These are phyloP conservation scores for Regulus satrapa DNA, from an alignment of 2,113 vertebrate species.

Conservation along the genomic window DNA sequence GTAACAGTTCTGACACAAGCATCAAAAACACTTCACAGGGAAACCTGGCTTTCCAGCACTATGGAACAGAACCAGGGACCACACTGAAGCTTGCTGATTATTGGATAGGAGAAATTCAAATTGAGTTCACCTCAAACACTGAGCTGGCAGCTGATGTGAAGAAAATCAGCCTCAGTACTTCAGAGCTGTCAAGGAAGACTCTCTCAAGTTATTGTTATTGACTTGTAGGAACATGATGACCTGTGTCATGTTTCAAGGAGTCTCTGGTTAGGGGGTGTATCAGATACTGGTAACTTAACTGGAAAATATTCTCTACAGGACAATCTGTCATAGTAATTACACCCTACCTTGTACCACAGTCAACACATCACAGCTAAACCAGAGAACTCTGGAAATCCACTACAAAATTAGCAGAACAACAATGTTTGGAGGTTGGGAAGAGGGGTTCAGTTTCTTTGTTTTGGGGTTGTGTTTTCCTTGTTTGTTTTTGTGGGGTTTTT, in stretches of 20 bases:
- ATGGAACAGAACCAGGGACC: not conserved
- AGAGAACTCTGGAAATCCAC: not conserved
- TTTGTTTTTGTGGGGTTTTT: not conserved
- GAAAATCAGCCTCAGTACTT: not conserved
- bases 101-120: not conserved
- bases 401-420: not conserved
- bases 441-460: rapidly evolving
- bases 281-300: not conserved
- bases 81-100: not conserved
- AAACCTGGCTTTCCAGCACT: not conserved
- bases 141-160: not conserved
- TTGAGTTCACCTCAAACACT: not conserved
- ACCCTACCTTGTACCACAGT: not conserved
- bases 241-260: not conserved
- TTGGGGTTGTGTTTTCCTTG: not conserved
- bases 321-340: not conserved
- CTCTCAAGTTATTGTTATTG: not conserved
- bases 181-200: not conserved
- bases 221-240: not conserved
- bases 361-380: not conserved
- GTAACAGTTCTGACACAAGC: not conserved
- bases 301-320: not conserved
- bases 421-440: too few relatives aligned
- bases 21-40: not conserved
- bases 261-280: not conserved